These are phyloP conservation scores for Centropus unirufus DNA, from an alignment of 2,113 vertebrate species.

Conservation along the genomic window DNA sequence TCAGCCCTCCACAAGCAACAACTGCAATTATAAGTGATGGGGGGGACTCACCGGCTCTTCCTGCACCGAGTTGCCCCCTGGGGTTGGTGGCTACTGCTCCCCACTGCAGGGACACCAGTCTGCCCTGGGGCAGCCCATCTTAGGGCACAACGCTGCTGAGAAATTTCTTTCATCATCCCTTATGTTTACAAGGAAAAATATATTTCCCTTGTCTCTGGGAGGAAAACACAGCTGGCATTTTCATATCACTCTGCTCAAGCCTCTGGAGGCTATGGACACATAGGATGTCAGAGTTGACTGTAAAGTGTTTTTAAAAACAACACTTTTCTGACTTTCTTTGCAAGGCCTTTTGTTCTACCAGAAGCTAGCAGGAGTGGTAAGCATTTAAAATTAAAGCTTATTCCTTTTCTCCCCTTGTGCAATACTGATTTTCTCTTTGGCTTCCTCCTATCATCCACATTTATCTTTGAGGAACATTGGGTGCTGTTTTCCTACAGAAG, in stretches of 20 bases:
- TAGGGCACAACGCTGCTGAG: neutral
- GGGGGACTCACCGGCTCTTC: neutral
- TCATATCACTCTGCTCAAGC: neutral
- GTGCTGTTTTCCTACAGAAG: neutral
- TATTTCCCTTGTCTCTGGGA: neutral
- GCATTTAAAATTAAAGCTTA: neutral
- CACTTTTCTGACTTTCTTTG: neutral
- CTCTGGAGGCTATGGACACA: neutral
- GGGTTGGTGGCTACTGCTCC: neutral
- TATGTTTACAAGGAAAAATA: neutral
- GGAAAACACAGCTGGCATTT: neutral
- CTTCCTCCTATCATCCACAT: neutral
- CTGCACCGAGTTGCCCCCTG: rapidly evolving
- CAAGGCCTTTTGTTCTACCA: neutral
- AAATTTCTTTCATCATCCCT: neutral
- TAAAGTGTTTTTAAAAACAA: neutral
- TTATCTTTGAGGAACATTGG: neutral
- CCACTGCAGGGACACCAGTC: neutral
- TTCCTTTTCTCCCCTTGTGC: neutral
- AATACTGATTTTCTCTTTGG: neutral
- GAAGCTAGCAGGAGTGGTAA: neutral
- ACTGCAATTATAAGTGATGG: neutral
- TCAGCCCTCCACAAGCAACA: neutral
- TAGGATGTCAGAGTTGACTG: neutral
- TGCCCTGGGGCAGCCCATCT: neutral